Evolutionary conservation across 2,888 invertebrate species (phyloP), one percentile per base, ranked within the genome.

Genomic region (Adelphocoris suturalis): DNA sequence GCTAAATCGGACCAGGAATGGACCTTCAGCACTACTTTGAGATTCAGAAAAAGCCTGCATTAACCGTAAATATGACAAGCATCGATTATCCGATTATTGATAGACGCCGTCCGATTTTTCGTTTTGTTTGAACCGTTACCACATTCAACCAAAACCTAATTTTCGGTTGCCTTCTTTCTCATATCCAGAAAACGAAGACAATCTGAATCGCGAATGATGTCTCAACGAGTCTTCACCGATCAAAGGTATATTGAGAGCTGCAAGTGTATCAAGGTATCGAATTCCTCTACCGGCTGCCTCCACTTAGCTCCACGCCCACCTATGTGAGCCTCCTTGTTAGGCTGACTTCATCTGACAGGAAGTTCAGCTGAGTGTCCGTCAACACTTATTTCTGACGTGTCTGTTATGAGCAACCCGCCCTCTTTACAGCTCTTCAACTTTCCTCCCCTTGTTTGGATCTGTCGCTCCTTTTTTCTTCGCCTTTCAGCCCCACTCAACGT

Each of bases 291-390:
- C 23, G 19, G 27, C 23, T 7, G 5, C 68, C 68, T 12, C 23
- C 68, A 23, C 23, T 68, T 9, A 78, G 19, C 13, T 76, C 76
- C 28, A 1, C 76, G 76, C 76, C 76, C 76, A 76, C 27, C 75
- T 75, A 75, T n/a, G 37, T 37, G 75, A 75, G 75, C 16, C 78
- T 78, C 37, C 78, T 78, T 78, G 78, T 78, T 78, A 78, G 46
- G 19, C 57, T 85, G 85, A 85, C 85, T 85, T 37, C 57, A 57
- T 57, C 85, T 57, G 86, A 86, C 86, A 75, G 48, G 86, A 47
- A 86, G 86, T 86, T 86, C 86, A 48, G 86, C 75, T 27, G 85
- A 75, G 86, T 48, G 86, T 86, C 86, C 86, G 86, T 86, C 86
- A 86, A 86, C 86, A 86, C 86, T 61, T 86, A 86, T 86, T 86